phyloP scores from a whole-genome alignment of 1,140 invertebrate species.

The Euura saliciscinereae region DNA sequence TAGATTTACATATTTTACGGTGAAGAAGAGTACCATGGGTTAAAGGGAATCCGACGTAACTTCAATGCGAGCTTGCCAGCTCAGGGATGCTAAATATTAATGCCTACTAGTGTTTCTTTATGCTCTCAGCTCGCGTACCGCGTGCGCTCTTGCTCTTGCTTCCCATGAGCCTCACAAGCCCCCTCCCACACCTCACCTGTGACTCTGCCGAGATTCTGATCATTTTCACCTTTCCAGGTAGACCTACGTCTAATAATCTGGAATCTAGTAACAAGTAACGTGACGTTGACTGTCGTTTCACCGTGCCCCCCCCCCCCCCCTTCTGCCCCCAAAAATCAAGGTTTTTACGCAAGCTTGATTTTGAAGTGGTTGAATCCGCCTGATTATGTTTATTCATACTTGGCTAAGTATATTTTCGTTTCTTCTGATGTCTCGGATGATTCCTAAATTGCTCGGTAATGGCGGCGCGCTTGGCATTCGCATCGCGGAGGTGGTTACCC shows the following conservation, averaged over 20 bases:
- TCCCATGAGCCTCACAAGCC: neutral
- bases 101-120: conserved; percentile 55
- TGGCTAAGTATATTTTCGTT: conserved; percentile 44
- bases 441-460: conserved; percentile 48
- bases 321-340: neutral
- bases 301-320: neutral
- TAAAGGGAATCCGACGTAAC: conserved; percentile 39
- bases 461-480: conserved; percentile 24
- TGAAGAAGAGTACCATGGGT: conserved; percentile 42
- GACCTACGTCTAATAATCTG: neutral
- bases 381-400: conserved; percentile 49
- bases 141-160: neutral
- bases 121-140: conserved; percentile 20
- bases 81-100: conserved; percentile 60
- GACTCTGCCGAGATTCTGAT: neutral
- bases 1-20: conserved; percentile 59
- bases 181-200: neutral
- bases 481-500: conserved; percentile 20
- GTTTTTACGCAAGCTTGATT: conserved; percentile 37
- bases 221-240: neutral
- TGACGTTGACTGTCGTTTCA: neutral
- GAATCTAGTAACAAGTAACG: neutral
- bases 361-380: conserved; percentile 39
- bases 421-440: conserved; percentile 48
- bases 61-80: conserved; percentile 47